These are phyloP conservation scores for Catocala fraxini DNA, from an alignment of 2,888 invertebrate species.

Conservation along the genomic window DNA sequence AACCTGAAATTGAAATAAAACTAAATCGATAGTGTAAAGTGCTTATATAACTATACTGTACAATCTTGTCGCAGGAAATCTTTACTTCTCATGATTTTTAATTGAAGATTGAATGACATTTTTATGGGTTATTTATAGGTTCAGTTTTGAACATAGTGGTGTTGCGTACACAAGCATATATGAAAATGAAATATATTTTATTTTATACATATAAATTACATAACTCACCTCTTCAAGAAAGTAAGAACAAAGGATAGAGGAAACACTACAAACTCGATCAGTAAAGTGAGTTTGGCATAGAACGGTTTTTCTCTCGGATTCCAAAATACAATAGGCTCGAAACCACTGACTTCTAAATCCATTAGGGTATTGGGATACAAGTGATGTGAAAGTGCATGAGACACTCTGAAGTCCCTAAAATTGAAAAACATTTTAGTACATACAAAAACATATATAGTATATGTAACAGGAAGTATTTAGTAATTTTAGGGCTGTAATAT, in stretches of 20 bases:
- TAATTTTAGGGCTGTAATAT: no score
- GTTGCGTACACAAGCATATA: no score
- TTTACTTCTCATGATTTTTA: no score
- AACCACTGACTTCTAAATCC: constrained; percentile 91
- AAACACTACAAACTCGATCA: constrained; percentile 78
- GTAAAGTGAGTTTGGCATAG: constrained; percentile 80
- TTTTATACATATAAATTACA: background rate
- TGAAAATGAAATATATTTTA: no score
- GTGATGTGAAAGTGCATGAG: constrained; percentile 93
- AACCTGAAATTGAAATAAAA: constrained; percentile 55
- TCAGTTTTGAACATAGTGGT: no score
- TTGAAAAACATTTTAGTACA: constrained; percentile 2
- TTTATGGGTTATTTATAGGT: no score
- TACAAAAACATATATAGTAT: no score
- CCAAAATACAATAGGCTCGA: constrained; percentile 91
- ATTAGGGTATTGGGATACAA: constrained; percentile 92
- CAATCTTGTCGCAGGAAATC: no score
- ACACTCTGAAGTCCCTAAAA: constrained; percentile 91
- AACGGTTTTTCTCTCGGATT: constrained; percentile 86
- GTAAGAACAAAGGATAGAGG: constrained; percentile 69
- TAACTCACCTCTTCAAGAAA: constrained; percentile 77
- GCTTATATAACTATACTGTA: no score
- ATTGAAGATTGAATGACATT: no score
- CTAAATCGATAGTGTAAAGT: background rate
- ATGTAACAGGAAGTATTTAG: no score